Conservation (phyloP, 2,113 vertebrate species). For the Alethe castanea region DNA sequence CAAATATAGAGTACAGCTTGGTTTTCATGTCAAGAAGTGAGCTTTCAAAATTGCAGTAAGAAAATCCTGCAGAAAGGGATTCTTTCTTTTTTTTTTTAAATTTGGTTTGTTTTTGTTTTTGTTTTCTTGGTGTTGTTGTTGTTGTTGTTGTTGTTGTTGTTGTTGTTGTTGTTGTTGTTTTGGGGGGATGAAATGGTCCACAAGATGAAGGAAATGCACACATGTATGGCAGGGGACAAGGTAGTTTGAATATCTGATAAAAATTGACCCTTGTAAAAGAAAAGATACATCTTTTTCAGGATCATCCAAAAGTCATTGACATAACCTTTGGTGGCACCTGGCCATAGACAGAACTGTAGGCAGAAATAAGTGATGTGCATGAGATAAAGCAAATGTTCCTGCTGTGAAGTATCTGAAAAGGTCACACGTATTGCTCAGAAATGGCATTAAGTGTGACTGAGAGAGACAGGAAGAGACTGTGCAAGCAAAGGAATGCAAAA, state of each 20-base stretch:
- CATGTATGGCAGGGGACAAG: not conserved
- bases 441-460: not conserved
- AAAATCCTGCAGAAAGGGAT: not conserved
- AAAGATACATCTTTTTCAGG: not conserved
- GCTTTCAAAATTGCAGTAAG: not conserved
- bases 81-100: not conserved
- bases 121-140: too few species aligned
- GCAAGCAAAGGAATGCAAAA: not conserved
- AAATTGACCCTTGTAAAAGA: not conserved
- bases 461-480: not conserved
- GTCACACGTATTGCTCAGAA: not conserved
- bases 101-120: too few species aligned
- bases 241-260: not conserved
- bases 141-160: too few species aligned
- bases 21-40: not conserved
- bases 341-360: not conserved
- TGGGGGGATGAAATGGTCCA: accelerated
- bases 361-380: not conserved
- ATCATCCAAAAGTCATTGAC: not conserved
- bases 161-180: too few species aligned
- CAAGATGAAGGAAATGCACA: not conserved
- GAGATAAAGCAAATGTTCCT: not conserved
- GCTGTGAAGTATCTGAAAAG: not conserved
- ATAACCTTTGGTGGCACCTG: not conserved
- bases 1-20: not conserved